Conservation (phyloP, 2,797 vertebrate genomes). For the Muraenolepis orangiensis region DNA sequence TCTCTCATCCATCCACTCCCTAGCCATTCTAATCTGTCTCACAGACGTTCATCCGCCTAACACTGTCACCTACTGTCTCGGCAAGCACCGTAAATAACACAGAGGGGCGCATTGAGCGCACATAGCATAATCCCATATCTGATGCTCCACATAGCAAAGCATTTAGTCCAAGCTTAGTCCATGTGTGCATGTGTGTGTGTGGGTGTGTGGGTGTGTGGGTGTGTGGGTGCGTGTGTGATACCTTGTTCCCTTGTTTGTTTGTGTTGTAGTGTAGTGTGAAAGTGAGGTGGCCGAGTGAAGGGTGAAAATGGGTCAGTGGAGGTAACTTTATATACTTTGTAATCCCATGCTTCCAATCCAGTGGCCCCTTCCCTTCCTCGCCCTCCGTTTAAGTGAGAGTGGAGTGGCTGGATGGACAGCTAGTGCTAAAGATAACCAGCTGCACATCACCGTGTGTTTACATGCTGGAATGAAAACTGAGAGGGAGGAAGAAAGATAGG, state of each 20-base stretch:
- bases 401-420: constrained; percentile 48
- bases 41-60: background rate
- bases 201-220: no score
- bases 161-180: no score
- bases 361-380: background rate
- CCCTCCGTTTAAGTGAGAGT: constrained; percentile 22
- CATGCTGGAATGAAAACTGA: constrained; percentile 43
- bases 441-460: constrained; percentile 54
- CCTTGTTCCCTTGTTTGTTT: background rate
- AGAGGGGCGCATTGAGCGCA: background rate
- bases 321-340: constrained; percentile 65
- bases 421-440: constrained; percentile 67
- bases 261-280: background rate
- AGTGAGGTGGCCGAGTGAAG: background rate
- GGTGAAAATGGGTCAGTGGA: constrained; percentile 58
- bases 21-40: background rate
- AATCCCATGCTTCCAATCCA: constrained; percentile 29
- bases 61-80: background rate
- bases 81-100: background rate
- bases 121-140: background rate
- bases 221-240: background rate
- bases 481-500: background rate
- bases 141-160: background rate
- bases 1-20: background rate
- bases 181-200: background rate